phyloP scores from a whole-genome alignment of 1,140 invertebrate genomes.

The Drusus annulatus region DNA sequence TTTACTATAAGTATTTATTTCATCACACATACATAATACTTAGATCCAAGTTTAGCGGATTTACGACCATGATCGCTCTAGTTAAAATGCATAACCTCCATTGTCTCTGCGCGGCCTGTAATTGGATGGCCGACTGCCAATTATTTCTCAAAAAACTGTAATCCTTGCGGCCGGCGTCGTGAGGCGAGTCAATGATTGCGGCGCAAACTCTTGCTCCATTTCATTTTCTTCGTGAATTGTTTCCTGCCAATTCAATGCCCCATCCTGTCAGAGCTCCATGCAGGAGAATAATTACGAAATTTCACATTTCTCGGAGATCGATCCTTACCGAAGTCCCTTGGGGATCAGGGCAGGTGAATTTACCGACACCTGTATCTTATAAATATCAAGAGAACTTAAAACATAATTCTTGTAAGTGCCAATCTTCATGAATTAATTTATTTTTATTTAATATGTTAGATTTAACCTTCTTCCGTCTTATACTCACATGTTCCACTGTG shows the following conservation, averaged over 20 bases:
- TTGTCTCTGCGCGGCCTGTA: not conserved
- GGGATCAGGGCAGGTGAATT: not conserved
- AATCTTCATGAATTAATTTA: too few relatives aligned
- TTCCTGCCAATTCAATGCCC: conserved; percentile 15
- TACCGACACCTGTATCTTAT: too few relatives aligned
- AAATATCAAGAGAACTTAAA: too few relatives aligned
- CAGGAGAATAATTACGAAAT: conserved; percentile 20
- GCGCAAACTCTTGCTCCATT: conserved; percentile 12
- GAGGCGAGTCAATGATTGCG: not conserved
- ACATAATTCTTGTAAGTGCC: too few relatives aligned
- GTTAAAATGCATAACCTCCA: not conserved
- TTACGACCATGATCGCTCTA: too few relatives aligned
- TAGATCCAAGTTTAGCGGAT: too few relatives aligned
- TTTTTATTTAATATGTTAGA: too few relatives aligned
- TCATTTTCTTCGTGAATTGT: not conserved
- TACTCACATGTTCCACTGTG: too few relatives aligned
- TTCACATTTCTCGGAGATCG: not conserved
- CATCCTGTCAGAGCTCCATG: conserved; percentile 13
- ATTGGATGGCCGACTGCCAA: conserved; percentile 14
- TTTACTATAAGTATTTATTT: too few relatives aligned
- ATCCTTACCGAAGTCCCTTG: not conserved
- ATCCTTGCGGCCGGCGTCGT: not conserved
- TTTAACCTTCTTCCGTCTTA: too few relatives aligned
- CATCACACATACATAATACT: too few relatives aligned
- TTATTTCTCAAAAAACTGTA: conserved; percentile 9